Evolutionary conservation across 1,140 invertebrate genomes (phyloP), one percentile per base, ranked within the genome.

Genomic region (Danaus plexippus): DNA sequence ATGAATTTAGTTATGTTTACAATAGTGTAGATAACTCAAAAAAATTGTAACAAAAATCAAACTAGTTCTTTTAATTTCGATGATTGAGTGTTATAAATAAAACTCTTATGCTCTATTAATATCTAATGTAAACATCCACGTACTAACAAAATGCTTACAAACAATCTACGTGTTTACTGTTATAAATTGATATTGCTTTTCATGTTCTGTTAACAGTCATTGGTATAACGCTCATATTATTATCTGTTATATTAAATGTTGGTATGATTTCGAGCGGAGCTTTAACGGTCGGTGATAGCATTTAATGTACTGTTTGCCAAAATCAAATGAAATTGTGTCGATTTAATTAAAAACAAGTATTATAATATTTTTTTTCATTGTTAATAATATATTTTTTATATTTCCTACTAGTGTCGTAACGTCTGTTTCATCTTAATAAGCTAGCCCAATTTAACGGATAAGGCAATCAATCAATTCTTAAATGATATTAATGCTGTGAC

Each of bases 381-480:
- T 32, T 32, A 32, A 32, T 3, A 32, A 32, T 32, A 32, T 32
- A 3, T 32, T 32, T 32, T 32, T 32, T 32, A 32, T 32, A 32
- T 32, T 32, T 32, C 22, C 22, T 32, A 32, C 2, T 32, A 32
- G 22, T 32, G 1, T 32, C 12, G 42, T 43, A 47, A 11, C 45
- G 12, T 32, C 22, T 45, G 43, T 9, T 44, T 41, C 47, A 54
- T 45, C 43, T 42, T 42, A 52, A 54, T 46, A 54, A 40, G 45
- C 43, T 32, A 43, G 18, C 10, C 51, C 49, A 61, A 55, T 64
- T 56, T 55, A 50, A 61, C 58, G 62, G 57, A 56, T 56, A 42
- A 54, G 65, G 59, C 59, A 49, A 80, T 80, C 77, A 76, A 82
- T 82, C 79, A 81, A 67, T 71, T 68, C 71, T 70, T 71, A 68